Evolutionary conservation across 1,140 invertebrate species (phyloP), one percentile per base, ranked within the genome.

Genomic region (Drosophila nasuta): DNA sequence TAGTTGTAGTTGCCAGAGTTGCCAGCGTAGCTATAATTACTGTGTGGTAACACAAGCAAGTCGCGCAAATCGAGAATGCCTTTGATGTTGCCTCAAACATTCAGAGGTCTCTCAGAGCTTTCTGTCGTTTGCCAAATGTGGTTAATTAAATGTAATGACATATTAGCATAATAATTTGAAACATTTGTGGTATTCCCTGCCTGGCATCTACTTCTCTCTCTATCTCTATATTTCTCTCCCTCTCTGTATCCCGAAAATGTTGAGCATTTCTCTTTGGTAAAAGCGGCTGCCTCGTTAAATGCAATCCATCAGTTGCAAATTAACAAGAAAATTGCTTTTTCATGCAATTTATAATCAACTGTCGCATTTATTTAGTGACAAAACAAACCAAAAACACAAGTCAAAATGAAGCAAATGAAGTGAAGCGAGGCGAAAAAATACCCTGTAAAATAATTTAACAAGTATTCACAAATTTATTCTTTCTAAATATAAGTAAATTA

Each of bases 101-200:
- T 20, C 3, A 56, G 46, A 25, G 20, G 3, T 25, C 20, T 25
- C 48, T 51, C 33, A 8, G 13, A 8, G 13, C 5, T 41, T 57
- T 57, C 33, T n/a, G 3, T 1, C 13, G 65, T 41, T 43, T 13
- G 48, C 63, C 63, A 78, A 81, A 80, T 83, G 85, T 69, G 80
- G 85, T 88, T 88, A 88, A 88, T 88, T 88, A 89, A 89, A 83
- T 89, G 81, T 68, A 64, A 68, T 73, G 64, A 75, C 74, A 88
- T 75, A 78, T 89, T 70, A 77, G 73, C 58, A 43, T 20, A 70
- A 82, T 75, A 70, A 82, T 77, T 79, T 68, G 20, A 65, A 70
- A 67, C 67, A 80, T 77, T 80, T 77, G 35, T 38, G 28, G 57
- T 25, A 63, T 66, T 15, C 30, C 25, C 10, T 49, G 17, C 15